Evolutionary conservation across 2,797 vertebrate genomes (phyloP).

Genomic region (Tokudaia tokunoshimensis): DNA sequence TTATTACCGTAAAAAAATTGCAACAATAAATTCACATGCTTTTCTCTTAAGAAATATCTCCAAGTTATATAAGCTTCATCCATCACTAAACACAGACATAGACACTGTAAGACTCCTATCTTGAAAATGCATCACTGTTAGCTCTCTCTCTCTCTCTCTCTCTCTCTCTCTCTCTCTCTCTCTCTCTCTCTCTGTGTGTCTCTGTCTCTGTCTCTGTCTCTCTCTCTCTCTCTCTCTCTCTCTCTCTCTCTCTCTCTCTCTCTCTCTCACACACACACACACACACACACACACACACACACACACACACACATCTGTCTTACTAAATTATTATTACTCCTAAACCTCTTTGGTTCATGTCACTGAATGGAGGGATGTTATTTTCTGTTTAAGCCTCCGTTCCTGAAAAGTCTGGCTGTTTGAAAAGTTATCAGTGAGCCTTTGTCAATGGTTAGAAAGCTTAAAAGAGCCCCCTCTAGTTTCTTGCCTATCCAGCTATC

Average conservation of each 20-base stretch:
- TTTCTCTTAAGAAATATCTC: background rate
- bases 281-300: background rate
- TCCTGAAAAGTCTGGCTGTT: background rate
- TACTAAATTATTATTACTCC: background rate
- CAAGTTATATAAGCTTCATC: background rate
- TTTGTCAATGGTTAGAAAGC: background rate
- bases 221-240: background rate
- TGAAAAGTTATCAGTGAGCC: background rate
- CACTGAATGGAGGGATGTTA: background rate
- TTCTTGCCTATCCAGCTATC: background rate
- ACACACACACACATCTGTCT: background rate
- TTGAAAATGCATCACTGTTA: background rate
- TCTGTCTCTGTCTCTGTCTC: background rate
- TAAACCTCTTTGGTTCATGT: background rate
- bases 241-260: background rate
- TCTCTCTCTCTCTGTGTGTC: background rate
- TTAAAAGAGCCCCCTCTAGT: background rate
- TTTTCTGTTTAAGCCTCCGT: background rate
- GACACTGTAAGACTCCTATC: background rate
- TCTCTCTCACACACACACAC: too few species aligned
- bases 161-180: background rate
- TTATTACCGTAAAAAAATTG: background rate
- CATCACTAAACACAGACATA: background rate
- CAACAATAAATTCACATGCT: background rate
- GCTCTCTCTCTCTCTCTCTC: background rate